Conservation (phyloP, 2,113 vertebrate genomes). For the Triplophysa siluroides region DNA sequence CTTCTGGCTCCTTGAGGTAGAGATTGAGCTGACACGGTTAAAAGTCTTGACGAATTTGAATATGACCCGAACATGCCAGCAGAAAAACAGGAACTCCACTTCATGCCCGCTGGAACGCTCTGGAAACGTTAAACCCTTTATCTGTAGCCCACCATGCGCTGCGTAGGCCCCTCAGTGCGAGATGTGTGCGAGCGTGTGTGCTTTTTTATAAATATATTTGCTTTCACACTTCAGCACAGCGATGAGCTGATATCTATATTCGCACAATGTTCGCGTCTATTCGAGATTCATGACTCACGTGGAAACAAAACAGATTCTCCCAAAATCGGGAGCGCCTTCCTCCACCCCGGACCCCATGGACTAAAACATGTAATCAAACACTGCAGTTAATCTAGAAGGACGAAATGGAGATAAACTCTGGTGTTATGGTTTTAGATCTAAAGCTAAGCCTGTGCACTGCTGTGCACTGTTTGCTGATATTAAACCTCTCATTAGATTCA, state of each 20-base stretch:
- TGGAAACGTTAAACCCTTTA: constrained; percentile 56
- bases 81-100: constrained; percentile 38
- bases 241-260: constrained; percentile 43
- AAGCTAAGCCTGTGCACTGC: constrained; percentile 30
- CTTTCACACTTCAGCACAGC: constrained; percentile 39
- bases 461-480: constrained; percentile 53
- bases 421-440: constrained; percentile 39
- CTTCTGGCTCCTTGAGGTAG: constrained; percentile 28
- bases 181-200: constrained; percentile 35
- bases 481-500: constrained; percentile 54
- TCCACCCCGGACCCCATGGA: constrained; percentile 14
- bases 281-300: constrained; percentile 29
- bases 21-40: constrained; percentile 48
- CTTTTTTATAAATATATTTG: constrained; percentile 43
- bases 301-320: constrained; percentile 24
- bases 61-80: constrained; percentile 52
- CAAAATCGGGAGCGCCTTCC: constrained; percentile 19
- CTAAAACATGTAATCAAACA: constrained; percentile 38
- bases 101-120: constrained; percentile 42
- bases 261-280: constrained; percentile 5
- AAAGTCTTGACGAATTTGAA: constrained; percentile 51
- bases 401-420: constrained; percentile 31
- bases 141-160: constrained; percentile 46
- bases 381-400: constrained; percentile 12
- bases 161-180: constrained; percentile 36